phyloP scores from a whole-genome alignment of 1,140 invertebrate genomes.

The Nilaparvata lugens region DNA sequence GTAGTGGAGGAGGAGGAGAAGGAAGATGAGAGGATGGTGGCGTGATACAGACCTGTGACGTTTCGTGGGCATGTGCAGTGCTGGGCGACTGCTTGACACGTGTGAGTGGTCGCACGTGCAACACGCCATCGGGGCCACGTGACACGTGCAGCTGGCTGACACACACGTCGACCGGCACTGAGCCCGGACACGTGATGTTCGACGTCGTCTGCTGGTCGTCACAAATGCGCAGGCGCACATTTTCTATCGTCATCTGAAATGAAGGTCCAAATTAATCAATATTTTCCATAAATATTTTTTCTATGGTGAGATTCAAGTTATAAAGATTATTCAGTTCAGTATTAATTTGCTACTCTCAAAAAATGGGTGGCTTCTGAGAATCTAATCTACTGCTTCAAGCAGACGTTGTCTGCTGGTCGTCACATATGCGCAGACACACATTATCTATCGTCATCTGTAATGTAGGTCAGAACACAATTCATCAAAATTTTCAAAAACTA shows the following conservation, averaged over 20 bases:
- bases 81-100: neutral
- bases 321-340: constrained; percentile 4
- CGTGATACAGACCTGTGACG: too few species aligned
- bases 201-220: constrained; percentile 64
- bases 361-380: too few species aligned
- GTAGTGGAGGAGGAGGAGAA: too few species aligned
- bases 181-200: constrained; percentile 75
- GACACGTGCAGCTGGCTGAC: constrained; percentile 57
- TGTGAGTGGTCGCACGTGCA: constrained; percentile 53
- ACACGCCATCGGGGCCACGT: constrained; percentile 56
- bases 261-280: constrained; percentile 11
- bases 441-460: constrained; percentile 57
- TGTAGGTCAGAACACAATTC: constrained; percentile 15
- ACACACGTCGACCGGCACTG: constrained; percentile 65
- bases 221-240: constrained; percentile 54
- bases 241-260: constrained; percentile 54
- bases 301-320: neutral
- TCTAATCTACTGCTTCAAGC: too few species aligned
- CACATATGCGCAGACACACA: constrained; percentile 55
- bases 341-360: constrained; percentile 12
- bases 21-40: neutral
- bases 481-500: neutral
- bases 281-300: neutral
- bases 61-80: neutral
- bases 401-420: constrained; percentile 62